phyloP scores from a whole-genome alignment of 1,140 invertebrate species.

The Drosophila bocki region DNA sequence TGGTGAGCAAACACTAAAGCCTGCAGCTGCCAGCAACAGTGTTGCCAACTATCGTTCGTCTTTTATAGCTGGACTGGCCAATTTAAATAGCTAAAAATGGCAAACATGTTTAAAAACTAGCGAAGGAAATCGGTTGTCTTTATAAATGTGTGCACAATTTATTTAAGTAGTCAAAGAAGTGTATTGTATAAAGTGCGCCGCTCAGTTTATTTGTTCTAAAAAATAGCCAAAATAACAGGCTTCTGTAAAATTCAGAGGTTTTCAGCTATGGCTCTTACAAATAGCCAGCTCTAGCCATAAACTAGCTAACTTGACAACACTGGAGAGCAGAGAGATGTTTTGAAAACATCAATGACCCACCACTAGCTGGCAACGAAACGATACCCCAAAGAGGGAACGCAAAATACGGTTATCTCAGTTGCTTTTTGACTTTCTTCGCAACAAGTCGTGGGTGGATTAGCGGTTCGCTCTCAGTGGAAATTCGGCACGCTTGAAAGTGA shows the following conservation, averaged over 20 bases:
- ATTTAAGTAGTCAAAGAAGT: rapidly evolving
- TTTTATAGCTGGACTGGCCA: too few relatives aligned
- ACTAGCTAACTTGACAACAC: neutral
- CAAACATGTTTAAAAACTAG: too few relatives aligned
- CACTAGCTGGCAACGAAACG: neutral
- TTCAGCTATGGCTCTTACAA: neutral
- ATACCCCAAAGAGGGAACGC: conserved; percentile 1
- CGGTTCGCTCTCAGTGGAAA: conserved; percentile 43
- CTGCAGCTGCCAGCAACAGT: neutral
- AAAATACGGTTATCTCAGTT: conserved; percentile 23
- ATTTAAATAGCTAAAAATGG: too few relatives aligned
- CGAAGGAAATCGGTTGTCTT: too few relatives aligned
- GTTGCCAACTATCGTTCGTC: too few relatives aligned
- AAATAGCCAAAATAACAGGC: neutral
- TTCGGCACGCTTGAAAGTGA: conserved; percentile 60
- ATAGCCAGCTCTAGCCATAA: neutral
- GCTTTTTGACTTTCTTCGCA: conserved; percentile 2
- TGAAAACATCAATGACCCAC: neutral
- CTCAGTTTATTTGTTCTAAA: neutral
- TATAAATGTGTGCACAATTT: too few relatives aligned
- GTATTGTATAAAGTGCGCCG: too few relatives aligned
- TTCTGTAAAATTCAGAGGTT: neutral
- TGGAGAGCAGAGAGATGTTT: neutral
- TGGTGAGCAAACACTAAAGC: conserved; percentile 5
- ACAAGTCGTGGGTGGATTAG: conserved; percentile 52